A percentile compares a stretch with the other conserved stretches of the same genome.
Conservation (phyloP, 1,140 invertebrate species). For the Drosophila lini region DNA sequence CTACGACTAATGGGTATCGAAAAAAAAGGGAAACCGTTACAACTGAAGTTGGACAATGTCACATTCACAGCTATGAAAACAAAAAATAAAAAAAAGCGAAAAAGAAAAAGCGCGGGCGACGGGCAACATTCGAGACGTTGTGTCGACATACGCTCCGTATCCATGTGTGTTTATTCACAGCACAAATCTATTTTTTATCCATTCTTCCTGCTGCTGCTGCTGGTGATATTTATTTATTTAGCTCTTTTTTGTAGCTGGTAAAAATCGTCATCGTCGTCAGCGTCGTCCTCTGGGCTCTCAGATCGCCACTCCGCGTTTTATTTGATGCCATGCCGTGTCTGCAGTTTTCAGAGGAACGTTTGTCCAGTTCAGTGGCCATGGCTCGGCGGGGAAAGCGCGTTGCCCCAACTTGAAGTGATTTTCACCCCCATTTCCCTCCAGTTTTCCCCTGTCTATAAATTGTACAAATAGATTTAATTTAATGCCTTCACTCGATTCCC, state of each 20-base stretch:
- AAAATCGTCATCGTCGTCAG: slow-evolving; percentile 35
- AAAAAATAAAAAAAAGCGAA: neutral
- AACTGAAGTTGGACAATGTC: slow-evolving; percentile 64
- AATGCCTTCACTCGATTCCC: slow-evolving; percentile 53
- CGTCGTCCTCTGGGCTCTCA: slow-evolving; percentile 14
- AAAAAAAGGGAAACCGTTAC: slow-evolving; percentile 14
- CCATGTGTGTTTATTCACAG: slow-evolving; percentile 48
- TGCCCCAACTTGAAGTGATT: slow-evolving; percentile 30
- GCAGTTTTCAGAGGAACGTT: slow-evolving; percentile 65
- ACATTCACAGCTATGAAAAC: slow-evolving; percentile 43
- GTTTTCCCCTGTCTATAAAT: slow-evolving; percentile 65
- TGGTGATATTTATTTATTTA: slow-evolving; percentile 80
- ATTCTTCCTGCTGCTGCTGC: slow-evolving; percentile 29
- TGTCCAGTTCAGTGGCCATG: slow-evolving; percentile 76
- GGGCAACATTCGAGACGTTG: slow-evolving; percentile 50
- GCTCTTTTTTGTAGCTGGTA: slow-evolving; percentile 53
- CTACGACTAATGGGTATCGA: neutral
- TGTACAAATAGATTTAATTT: slow-evolving; percentile 78
- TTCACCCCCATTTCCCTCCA: slow-evolving; percentile 53
- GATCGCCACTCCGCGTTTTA: slow-evolving; percentile 51
- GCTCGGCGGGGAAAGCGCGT: slow-evolving; percentile 43
- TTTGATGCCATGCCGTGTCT: slow-evolving; percentile 78
- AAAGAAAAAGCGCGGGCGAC: neutral
- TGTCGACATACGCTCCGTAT: slow-evolving; percentile 42
- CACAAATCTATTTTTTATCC: slow-evolving; percentile 73